Evolutionary conservation across 2,888 invertebrate species (phyloP), one percentile per base, ranked within the genome.

Genomic region (Tineola bisselliella): DNA sequence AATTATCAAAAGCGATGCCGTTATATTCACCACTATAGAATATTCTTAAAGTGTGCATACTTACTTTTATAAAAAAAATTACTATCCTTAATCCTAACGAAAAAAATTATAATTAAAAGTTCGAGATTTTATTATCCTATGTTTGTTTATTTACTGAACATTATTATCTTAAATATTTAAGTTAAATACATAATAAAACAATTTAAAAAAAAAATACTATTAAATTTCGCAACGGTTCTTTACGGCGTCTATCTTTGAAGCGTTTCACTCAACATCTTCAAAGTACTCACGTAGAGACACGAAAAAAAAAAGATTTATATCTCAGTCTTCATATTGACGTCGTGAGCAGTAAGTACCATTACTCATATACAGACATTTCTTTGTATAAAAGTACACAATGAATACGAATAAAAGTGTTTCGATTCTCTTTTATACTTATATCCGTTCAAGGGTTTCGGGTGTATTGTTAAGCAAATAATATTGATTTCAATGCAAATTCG

Each of bases 251-350:
- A 17, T 17, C 17, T 48, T 48, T 48, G 48, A 48, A 48, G 15
- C 2, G 48, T 17, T 48, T 48, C 48, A 48, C 48, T 48, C 48
- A 48, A 13, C 48, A 48, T 48, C 48, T 48, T 48, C 48, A 48
- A 48, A 48, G 48, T 17, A 15, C 48, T 17, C 17, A 10, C 48
- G 13, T 48, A 17, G 15, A 48, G 48, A 17, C 15, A 48, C 13
- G 17, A 8, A 54, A 54, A 54, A 54, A 54, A 74, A 75, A 81
- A 82, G 84, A 86, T 86, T 84, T 87, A 87, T 84, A 78, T 81
- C 77, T 75, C 67, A 69, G 71, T 70, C 72, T 74, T 70, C 72
- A 72, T 62, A 62, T 73, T 74, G 73, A 77, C 73, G 76, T 72
- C 70, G 69, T 67, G 66, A 30, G 57, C 31, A 59, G 38, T 62